Conservation (phyloP, 1,140 invertebrate species). For the Tribolium madens region DNA sequence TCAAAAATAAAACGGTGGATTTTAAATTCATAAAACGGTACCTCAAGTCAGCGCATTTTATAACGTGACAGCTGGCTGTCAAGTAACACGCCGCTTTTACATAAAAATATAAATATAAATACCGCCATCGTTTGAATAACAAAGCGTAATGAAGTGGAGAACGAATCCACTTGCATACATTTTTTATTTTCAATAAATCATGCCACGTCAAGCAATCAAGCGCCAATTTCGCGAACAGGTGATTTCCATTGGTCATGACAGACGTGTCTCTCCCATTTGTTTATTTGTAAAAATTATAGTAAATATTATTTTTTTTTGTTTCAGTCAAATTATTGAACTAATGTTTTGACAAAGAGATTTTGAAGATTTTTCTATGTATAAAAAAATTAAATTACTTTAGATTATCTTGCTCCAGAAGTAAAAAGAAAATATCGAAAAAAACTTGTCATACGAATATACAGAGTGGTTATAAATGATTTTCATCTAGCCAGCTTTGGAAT, state of each 20-base stretch:
- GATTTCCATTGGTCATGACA: not conserved
- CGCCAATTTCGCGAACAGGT: not conserved
- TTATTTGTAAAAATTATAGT: too few relatives aligned
- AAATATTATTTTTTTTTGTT: too few relatives aligned
- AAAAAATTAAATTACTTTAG: too few relatives aligned
- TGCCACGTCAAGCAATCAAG: not conserved
- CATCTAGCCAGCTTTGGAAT: too few relatives aligned
- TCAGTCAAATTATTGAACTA: too few relatives aligned
- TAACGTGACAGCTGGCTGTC: constrained; percentile 32
- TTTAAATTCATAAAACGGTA: constrained; percentile 33
- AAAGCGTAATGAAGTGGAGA: constrained; percentile 35
- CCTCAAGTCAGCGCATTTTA: constrained; percentile 26
- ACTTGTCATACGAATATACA: too few relatives aligned
- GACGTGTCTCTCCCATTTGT: too few relatives aligned
- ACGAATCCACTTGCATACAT: constrained; percentile 9
- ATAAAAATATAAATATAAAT: constrained; percentile 37
- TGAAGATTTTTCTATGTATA: too few relatives aligned
- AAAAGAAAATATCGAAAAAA: too few relatives aligned
- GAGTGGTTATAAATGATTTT: too few relatives aligned
- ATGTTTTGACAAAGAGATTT: too few relatives aligned
- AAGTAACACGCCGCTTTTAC: constrained; percentile 36
- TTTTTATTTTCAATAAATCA: constrained; percentile 37
- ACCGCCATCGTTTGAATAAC: constrained; percentile 27
- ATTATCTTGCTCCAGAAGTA: too few relatives aligned
- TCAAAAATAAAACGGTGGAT: constrained; percentile 38